A percentile compares a stretch with the other conserved stretches of the same genome.
Evolutionary conservation across 2,888 invertebrate genomes (phyloP).

Genomic region (Bimastos eiseni): DNA sequence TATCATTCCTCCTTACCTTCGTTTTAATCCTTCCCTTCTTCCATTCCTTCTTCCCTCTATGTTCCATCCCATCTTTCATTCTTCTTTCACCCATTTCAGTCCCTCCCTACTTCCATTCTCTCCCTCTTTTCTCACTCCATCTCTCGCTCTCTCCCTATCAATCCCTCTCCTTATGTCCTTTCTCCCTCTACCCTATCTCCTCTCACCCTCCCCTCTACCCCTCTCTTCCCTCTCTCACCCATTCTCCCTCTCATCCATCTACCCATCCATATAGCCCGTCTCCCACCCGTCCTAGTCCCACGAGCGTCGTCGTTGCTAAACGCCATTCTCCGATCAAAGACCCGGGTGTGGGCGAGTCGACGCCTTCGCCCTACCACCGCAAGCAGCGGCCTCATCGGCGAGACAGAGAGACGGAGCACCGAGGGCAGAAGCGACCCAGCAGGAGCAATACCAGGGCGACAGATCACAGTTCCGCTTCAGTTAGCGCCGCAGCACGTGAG

Average conservation of each 20-base stretch:
- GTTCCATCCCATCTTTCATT: no score
- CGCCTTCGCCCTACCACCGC: background rate
- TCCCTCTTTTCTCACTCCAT: constrained; percentile 19
- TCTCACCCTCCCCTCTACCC: background rate
- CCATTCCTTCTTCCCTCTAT: background rate
- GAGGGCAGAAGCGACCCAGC: background rate
- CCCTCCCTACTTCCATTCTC: background rate
- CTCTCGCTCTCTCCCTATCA: background rate
- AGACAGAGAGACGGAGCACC: background rate
- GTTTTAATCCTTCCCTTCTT: no score
- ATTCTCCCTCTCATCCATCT: background rate
- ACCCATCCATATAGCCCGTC: constrained; percentile 22
- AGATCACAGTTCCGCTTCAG: background rate
- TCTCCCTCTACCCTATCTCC: background rate
- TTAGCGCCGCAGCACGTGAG: background rate
- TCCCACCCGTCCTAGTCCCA: background rate
- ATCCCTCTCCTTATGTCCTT: background rate
- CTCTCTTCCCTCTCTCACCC: background rate
- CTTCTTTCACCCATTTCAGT: background rate
- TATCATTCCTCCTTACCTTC: no score
- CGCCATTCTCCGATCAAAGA: background rate
- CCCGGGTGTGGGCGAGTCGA: background rate
- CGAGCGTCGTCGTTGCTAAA: constrained; percentile 6
- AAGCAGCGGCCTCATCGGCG: background rate
- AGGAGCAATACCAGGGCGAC: background rate